phyloP scores from a whole-genome alignment of 1,140 invertebrate genomes.

The Drosophila athabasca region DNA sequence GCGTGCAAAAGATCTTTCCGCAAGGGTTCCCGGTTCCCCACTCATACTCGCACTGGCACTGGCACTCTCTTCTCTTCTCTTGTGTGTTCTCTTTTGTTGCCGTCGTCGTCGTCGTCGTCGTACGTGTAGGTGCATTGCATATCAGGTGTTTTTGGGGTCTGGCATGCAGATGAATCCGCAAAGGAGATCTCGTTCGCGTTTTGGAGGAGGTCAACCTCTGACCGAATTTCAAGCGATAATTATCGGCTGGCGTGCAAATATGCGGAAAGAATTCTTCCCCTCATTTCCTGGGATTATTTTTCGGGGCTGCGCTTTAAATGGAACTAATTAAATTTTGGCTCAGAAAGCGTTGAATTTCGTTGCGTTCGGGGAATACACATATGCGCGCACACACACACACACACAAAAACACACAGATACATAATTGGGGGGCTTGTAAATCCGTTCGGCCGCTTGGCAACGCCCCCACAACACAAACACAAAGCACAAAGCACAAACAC shows the following conservation, averaged over 20 bases:
- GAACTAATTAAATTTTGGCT: conserved; percentile 75
- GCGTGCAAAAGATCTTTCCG: conserved; percentile 28
- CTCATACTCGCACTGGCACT: background rate
- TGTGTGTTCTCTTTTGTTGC: no score
- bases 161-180: conserved; percentile 63
- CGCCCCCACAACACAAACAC: conserved; percentile 38
- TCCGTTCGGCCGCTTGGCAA: conserved; percentile 27
- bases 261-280: conserved; percentile 61
- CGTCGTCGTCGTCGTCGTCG: no score
- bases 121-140: conserved; percentile 24
- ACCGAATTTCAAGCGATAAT: conserved; percentile 78
- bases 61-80: background rate
- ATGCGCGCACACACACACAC: conserved; percentile 5
- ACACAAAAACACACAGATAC: conserved; percentile 7
- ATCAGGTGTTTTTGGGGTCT: conserved; percentile 71
- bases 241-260: conserved; percentile 78
- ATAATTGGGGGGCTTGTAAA: conserved; percentile 57
- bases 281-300: conserved; percentile 34
- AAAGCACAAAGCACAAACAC: conserved; percentile 17
- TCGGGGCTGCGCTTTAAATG: conserved; percentile 57
- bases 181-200: conserved; percentile 28
- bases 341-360: conserved; percentile 67
- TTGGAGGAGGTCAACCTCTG: conserved; percentile 62
- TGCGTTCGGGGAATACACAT: conserved; percentile 17
- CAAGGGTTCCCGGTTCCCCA: background rate